Base-by-base conservation (phyloP, 2,797 vertebrate species). In the Ispidina lecontei region DNA sequence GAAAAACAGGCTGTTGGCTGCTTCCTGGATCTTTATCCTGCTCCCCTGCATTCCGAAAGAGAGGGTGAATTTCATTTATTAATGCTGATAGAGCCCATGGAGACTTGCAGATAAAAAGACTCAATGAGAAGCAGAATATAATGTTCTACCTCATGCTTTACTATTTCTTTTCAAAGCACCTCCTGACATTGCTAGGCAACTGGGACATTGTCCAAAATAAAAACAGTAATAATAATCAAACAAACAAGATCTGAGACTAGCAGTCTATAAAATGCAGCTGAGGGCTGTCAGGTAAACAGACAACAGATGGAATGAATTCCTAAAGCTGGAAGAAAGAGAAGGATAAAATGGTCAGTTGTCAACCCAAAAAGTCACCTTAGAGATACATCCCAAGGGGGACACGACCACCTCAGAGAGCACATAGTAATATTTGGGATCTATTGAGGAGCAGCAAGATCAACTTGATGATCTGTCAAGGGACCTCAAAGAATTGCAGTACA, bases 131-230 rank as follows among this genome's bases (percentile, higher is more conserved):
- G 87, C 78, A 87, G 78, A 58, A 47, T 41, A 47, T 19, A 55
- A 43, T 12, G n/a, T 67, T 64, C 79, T 37, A 7, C 64, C 76
- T 72, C 78, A 58, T 28, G 59, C 60, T 94, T 73, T 46, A 31
- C 72, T 52, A 9, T 49, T 81, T 68, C 87, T 79, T 87, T 70
- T 72, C 83, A 84, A 64, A 90, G 68, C 52, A 92, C 56, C 80
- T 72, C 6, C 85, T 81, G 71, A 70, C 80, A 87, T 85, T 78
- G 87, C 76, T 78, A 90, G 80, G 84, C 84, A 88, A 92, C 80
- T 58, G 49, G 25, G 85, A 18, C 7, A 23, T 13, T 59, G 62
- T 63, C 79, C 63, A 41, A 65, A 92, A 44, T 41, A 69, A 87
- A 81, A 75, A 4, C 55, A 79, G 59, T 72, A 77, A n/a, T 80